A percentile compares a stretch with the other conserved stretches of the same genome.
These are phyloP conservation scores for Nomada goodeniana DNA, from an alignment of 2,888 invertebrate species.

Conservation along the genomic window DNA sequence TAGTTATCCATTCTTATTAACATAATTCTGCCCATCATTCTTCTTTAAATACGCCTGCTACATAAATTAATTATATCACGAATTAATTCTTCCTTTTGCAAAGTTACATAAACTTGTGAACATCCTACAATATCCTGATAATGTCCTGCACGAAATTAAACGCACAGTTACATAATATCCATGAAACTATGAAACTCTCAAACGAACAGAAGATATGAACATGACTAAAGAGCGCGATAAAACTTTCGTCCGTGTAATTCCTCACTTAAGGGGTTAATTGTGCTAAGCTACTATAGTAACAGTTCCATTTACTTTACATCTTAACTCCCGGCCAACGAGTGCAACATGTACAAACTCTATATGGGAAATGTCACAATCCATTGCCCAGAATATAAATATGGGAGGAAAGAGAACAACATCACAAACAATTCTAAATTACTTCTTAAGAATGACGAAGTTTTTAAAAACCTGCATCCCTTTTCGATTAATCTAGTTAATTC, in stretches of 20 bases:
- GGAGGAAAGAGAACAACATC: no score
- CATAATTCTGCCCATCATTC: background rate
- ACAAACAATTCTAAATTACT: no score
- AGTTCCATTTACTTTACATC: constrained; percentile 38
- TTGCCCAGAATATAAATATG: no score
- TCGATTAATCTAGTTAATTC: no score
- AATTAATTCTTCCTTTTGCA: background rate
- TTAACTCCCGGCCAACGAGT: background rate
- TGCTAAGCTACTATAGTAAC: constrained; percentile 28
- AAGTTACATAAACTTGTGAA: no score
- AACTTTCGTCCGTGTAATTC: constrained; percentile 39
- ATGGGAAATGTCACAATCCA: background rate
- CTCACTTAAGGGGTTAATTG: constrained; percentile 44
- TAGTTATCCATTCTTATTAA: background rate
- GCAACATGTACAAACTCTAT: constrained; percentile 4
- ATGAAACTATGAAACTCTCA: background rate
- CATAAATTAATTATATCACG: background rate
- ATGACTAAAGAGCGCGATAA: background rate
- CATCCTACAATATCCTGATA: no score
- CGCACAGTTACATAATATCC: background rate
- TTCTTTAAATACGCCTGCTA: background rate
- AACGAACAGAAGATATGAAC: background rate
- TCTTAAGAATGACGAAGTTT: no score
- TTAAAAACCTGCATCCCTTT: no score
- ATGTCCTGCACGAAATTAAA: background rate